phyloP scores from a whole-genome alignment of 2,797 vertebrate species.

The Parambassis ranga region DNA sequence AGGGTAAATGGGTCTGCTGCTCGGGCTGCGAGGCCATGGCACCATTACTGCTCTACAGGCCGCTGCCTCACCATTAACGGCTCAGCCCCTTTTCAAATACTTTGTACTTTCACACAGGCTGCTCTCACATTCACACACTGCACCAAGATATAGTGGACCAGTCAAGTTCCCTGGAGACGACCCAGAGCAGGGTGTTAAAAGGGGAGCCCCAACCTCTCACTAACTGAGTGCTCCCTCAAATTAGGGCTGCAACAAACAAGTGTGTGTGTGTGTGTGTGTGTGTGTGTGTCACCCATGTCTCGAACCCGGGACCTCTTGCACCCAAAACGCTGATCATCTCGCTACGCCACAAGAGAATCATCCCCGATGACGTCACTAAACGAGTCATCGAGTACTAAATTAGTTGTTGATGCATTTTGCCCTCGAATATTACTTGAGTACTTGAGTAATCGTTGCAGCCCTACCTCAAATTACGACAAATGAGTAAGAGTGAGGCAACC shows the following conservation, averaged over 20 bases:
- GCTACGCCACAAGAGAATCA: too few relatives aligned
- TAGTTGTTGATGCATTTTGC: too few relatives aligned
- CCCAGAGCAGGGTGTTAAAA: background rate
- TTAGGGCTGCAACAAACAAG: too few relatives aligned
- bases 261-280: too few relatives aligned
- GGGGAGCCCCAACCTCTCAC: background rate
- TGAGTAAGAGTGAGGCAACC: background rate
- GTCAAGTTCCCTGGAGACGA: background rate
- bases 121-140: constrained; percentile 3
- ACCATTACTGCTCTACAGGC: constrained; percentile 42
- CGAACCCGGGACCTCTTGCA: too few relatives aligned
- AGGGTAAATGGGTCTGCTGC: constrained; percentile 41
- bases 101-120: constrained; percentile 4
- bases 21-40: constrained; percentile 32
- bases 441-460: too few relatives aligned
- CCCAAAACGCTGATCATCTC: too few relatives aligned
- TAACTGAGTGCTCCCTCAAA: background rate
- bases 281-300: too few relatives aligned
- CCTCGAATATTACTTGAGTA: too few relatives aligned
- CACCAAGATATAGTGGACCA: background rate
- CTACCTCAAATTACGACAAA: constrained; percentile 26
- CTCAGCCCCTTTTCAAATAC: background rate
- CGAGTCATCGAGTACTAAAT: too few relatives aligned
- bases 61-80: constrained; percentile 41
- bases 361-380: too few relatives aligned